Percentiles rank a stretch among this genome's conserved stretches.
These are phyloP conservation scores for Reticulitermes speratus DNA, from an alignment of 1,140 invertebrate genomes.

Conservation along the genomic window DNA sequence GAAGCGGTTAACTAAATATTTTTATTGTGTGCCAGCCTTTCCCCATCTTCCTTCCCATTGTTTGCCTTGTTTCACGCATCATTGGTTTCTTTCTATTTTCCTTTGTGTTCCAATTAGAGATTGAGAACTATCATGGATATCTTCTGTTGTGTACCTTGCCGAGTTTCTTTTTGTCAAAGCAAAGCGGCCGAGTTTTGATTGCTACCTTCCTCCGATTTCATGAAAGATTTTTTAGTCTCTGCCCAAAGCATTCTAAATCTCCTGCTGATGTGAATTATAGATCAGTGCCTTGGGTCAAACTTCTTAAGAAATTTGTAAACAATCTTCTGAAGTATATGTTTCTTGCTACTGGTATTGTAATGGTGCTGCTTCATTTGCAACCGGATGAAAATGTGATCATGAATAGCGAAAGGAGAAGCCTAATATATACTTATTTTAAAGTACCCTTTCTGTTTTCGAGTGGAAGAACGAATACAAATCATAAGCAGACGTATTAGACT, in stretches of 20 bases:
- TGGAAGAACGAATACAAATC: no score
- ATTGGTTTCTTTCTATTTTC: not conserved
- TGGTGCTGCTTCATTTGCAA: no score
- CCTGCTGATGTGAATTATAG: not conserved
- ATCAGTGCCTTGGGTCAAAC: not conserved
- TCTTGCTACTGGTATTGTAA: no score
- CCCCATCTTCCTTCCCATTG: not conserved
- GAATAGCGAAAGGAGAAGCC: no score
- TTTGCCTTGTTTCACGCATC: conserved; percentile 10
- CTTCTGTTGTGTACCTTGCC: not conserved
- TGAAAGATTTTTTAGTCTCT: not conserved
- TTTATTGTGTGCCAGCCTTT: not conserved
- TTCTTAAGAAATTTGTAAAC: not conserved
- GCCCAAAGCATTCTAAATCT: not conserved
- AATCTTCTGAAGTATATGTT: no score
- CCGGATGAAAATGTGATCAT: no score
- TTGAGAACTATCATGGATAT: not conserved
- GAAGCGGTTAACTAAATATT: conserved; percentile 7
- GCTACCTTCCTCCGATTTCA: not conserved
- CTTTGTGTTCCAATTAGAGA: conserved; percentile 13
- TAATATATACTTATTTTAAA: no score
- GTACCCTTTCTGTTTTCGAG: no score
- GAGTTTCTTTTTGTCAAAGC: not conserved
- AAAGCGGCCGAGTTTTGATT: not conserved
- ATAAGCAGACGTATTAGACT: no score